These are phyloP conservation scores for Lepidocolaptes lacrymiger DNA, from an alignment of 2,797 vertebrate species.

Conservation along the genomic window DNA sequence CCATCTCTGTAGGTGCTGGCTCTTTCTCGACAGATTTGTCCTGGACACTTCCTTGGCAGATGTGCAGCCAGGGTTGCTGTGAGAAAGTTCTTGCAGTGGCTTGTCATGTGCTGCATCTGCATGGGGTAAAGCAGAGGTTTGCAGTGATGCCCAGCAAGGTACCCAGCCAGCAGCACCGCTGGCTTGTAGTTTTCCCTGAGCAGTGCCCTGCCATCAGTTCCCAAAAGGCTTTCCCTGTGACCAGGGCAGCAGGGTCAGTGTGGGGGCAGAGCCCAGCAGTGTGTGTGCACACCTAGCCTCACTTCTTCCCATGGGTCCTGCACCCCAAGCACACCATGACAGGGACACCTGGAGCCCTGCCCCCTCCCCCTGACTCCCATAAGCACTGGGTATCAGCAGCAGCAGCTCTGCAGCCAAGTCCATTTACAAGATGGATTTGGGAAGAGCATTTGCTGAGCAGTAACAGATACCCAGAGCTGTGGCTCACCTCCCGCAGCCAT, in stretches of 20 bases:
- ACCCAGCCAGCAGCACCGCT: neutral
- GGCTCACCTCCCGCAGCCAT: neutral
- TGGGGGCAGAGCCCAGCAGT: neutral
- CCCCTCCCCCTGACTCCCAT: neutral
- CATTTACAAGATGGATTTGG: neutral
- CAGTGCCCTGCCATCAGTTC: neutral
- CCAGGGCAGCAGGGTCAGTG: neutral
- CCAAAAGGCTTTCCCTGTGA: neutral
- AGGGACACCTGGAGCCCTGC: neutral
- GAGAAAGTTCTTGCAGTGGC: neutral
- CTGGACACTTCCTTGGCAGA: neutral
- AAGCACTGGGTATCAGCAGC: neutral
- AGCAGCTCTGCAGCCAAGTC: neutral
- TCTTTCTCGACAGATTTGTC: neutral
- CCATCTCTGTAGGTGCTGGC: neutral
- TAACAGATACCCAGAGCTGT: accelerated
- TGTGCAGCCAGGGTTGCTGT: neutral
- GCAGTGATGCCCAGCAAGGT: neutral
- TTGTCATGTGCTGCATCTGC: neutral
- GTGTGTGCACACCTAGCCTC: neutral
- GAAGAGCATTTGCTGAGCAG: neutral
- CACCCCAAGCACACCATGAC: accelerated
- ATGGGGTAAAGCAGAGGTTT: neutral
- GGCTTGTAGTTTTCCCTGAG: neutral
- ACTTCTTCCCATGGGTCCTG: neutral